A percentile compares a stretch with the other conserved stretches of the same genome.
phyloP scores from a whole-genome alignment of 1,140 invertebrate species.

The Gryon sp. region DNA sequence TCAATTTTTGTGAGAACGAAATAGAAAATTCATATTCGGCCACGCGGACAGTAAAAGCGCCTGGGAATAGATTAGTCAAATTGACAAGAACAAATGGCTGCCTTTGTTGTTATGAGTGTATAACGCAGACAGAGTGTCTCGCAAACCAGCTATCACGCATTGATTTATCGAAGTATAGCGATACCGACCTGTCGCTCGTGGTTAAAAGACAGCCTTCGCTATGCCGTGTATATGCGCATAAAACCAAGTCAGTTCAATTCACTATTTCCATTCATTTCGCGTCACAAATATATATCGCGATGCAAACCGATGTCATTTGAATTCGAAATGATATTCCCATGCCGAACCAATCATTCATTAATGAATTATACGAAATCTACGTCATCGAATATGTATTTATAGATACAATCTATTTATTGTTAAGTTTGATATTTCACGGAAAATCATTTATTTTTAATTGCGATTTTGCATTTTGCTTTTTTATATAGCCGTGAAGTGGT shows the following conservation, averaged over 20 bases:
- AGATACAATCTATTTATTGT: conserved; percentile 4
- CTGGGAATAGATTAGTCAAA: conserved; percentile 65
- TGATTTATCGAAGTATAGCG: conserved; percentile 64
- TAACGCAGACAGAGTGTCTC: conserved; percentile 55
- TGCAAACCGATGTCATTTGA: conserved; percentile 24
- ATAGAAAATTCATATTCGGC: conserved; percentile 40
- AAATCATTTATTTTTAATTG: conserved; percentile 6
- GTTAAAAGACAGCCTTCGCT: conserved; percentile 44
- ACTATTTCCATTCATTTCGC: conserved; percentile 40
- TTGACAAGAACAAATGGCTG: conserved; percentile 69
- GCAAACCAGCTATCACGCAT: conserved; percentile 47
- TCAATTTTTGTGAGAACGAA: conserved; percentile 23
- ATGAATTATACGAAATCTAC: conserved; percentile 20
- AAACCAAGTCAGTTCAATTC: conserved; percentile 44
- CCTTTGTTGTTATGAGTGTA: conserved; percentile 62
- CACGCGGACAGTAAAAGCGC: conserved; percentile 26
- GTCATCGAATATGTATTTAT: conserved; percentile 9
- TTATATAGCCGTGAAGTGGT: too few relatives aligned
- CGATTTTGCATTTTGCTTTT: not conserved
- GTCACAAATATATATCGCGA: conserved; percentile 34
- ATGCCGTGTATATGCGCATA: conserved; percentile 21
- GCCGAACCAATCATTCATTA: conserved; percentile 17
- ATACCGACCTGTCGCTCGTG: conserved; percentile 27
- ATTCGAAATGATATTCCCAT: conserved; percentile 22
- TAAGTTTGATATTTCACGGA: too few relatives aligned